These are phyloP conservation scores for Anastrepha ludens DNA, from an alignment of 1,140 invertebrate genomes.

Conservation along the genomic window DNA sequence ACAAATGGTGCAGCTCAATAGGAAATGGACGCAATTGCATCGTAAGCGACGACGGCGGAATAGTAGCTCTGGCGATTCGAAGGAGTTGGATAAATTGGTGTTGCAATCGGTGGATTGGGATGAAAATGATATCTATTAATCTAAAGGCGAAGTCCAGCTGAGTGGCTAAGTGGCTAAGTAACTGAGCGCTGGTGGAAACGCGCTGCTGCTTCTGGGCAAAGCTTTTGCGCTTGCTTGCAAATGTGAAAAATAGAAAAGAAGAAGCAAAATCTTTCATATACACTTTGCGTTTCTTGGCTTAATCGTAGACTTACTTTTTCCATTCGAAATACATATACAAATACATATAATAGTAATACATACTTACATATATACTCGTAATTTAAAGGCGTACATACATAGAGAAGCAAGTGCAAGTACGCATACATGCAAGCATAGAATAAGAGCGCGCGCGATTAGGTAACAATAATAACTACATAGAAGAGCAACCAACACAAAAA, in stretches of 20 bases:
- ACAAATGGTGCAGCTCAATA: constrained; percentile 70
- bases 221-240: neutral
- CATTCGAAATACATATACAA: constrained; percentile 48
- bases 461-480: neutral
- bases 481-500: neutral
- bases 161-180: neutral
- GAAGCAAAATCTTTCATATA: neutral
- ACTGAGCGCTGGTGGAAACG: neutral
- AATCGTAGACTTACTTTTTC: constrained; percentile 43
- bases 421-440: neutral
- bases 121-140: constrained; percentile 73
- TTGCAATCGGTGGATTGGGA: constrained; percentile 73
- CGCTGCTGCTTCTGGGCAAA: neutral
- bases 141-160: neutral
- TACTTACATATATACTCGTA: constrained; percentile 39
- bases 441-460: neutral
- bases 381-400: constrained; percentile 40
- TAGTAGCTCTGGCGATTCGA: constrained; percentile 72
- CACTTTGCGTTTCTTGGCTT: constrained; percentile 32
- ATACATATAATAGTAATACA: constrained; percentile 40
- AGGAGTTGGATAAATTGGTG: constrained; percentile 72
- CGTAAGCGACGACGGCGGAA: constrained; percentile 68
- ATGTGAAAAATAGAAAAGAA: neutral
- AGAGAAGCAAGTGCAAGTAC: neutral
- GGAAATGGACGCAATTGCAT: constrained; percentile 71